Base-by-base conservation (phyloP, 2,113 vertebrate species). In the Urocitellus parryii region DNA sequence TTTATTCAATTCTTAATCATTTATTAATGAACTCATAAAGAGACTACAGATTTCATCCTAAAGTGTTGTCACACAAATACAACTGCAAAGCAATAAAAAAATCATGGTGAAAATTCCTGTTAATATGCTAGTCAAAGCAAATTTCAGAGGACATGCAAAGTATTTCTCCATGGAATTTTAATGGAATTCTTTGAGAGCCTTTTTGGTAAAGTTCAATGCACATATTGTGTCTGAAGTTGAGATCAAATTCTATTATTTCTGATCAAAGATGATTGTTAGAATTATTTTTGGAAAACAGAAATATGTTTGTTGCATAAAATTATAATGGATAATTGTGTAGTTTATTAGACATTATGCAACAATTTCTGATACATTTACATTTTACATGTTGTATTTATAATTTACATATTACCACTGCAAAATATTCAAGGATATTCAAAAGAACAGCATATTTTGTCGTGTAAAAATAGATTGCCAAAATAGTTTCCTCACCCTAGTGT, bases 401-500 rank as follows among this genome's bases (percentile, higher is more conserved):
- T 63, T 63, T 63, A 27, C 61, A 63, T 63, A 63, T 63, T 63
- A 63, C 61, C 61, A 63, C 6, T 25, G 24, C 9, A 63, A 63
- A 25, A 24, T 63, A 63, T 63, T 63, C 61, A 97, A 96, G 20
- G 92, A 34, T 80, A 81, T 6, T 94, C 58, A 96, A 83, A 39
- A 96, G 45, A 94, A 0, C 8, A 90, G 8, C 70, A 80, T 96
- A 34, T 76, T 39, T 17, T 1, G 0, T 78, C 93, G 77, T 12
- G 7, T 34, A 92, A 70, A 25, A 96, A 87, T 14, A 95, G 34
- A 97, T 9, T 45, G 61, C 12, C 92, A 81, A 98, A 96, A 84
- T 39, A 45, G 76, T 68, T 93, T 97, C 94, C 97, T 90, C 90
- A 96, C n/a, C 45, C 96, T 92, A 17, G 1, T 91, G 34, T 97